Base-by-base conservation (phyloP, 2,888 invertebrate genomes). In the Ichneumon xanthorius region DNA sequence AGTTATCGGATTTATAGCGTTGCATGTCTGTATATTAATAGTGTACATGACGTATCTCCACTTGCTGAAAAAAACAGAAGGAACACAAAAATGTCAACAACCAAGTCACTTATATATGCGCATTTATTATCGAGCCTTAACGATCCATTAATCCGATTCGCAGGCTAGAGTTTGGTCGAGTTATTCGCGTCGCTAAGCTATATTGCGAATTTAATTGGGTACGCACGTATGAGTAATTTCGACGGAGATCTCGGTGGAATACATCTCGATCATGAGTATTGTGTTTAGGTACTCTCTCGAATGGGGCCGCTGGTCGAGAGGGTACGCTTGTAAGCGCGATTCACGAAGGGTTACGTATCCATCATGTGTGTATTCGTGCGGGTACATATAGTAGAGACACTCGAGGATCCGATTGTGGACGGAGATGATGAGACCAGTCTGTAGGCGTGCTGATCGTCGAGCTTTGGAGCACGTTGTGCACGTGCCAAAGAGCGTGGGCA, bases 321-420 rank as follows among this genome's bases (percentile, higher is more conserved):
- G 14, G 22, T 40, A 53, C 58, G 40, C 26, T 22, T 14, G 16
- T 55, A 55, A 37, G 71, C 33, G 30, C 40, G 40, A 58, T 37
- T 22, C 37, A 72, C 22, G 40, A 37, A 72, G 55, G 55, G 11
- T 72, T 37, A 37, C 19, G 45, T 55, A 37, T 37, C 30, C 53
- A 11, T 22, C 40, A 30, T 58, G 33, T 40, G 19, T 53, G 40
- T 50, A 76, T 65, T 65, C 65, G 76, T 65, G 50, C 50, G n/a
- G 30, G 61, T 53, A 50, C 45, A 40, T 61, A 22, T 22, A 72
- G n/a, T 33, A 14, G 61, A 70, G 45, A 11, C 55, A 33, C 79
- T 79, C 75, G 79, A 75, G 79, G 70, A 83, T 80, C 75, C 83
- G 75, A 70, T 75, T 63, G 75, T 63, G 45, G 63, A 75, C 16